Evolutionary conservation across 1,140 invertebrate genomes (phyloP).

Genomic region (honey bee (Apis mellifera)): Amel_HAv3.1 CM009938.2:12359501-12360000

Average conservation of each 20-base stretch:
- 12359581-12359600: constrained; percentile 98
- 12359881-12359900: constrained; percentile 94
- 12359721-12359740: background rate
- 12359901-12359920: constrained; percentile 94
- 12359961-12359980: constrained; percentile 96
- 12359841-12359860: constrained; percentile 95
- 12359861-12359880: constrained; percentile 93
- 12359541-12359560: constrained; percentile 85
- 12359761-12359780: constrained; percentile 28
- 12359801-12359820: constrained; percentile 84
- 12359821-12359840: constrained; percentile 90
- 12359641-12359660: constrained; percentile 91
- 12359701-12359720: constrained; percentile 37
- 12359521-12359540: constrained; percentile 90
- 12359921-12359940: constrained; percentile 92
- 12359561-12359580: constrained; percentile 94
- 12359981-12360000: constrained; percentile 98
- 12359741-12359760: constrained; percentile 23
- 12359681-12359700: constrained; percentile 84
- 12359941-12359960: constrained; percentile 97
- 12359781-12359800: background rate
- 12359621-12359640: constrained; percentile 93
- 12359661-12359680: constrained; percentile 93
- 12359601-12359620: constrained; percentile 92
- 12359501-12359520: constrained; percentile 95